phyloP scores from a whole-genome alignment of 2,113 vertebrate species.

The Sphaerodactylus townsendi region DNA sequence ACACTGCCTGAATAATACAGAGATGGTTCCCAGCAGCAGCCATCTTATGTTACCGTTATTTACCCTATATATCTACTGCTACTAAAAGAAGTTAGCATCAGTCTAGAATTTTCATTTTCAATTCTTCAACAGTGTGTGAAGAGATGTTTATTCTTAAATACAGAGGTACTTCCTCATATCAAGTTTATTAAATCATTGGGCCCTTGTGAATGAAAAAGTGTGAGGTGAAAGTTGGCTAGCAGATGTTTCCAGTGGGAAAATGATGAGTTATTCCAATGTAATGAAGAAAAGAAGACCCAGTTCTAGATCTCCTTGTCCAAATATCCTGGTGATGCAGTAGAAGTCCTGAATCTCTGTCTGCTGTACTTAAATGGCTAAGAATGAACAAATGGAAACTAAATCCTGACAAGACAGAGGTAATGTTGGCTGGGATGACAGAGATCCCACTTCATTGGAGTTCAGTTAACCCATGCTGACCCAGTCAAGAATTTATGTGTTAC shows the following conservation, averaged over 20 bases:
- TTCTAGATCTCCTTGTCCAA: no score
- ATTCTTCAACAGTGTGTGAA: background rate
- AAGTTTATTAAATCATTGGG: background rate
- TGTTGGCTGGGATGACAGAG: no score
- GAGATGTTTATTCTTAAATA: background rate
- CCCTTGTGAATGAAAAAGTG: background rate
- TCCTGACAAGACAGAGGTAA: no score
- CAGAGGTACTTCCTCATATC: background rate
- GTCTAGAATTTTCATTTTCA: background rate
- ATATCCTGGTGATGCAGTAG: no score
- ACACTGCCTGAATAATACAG: fast-evolving
- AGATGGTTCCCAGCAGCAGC: background rate
- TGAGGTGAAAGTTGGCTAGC: conserved; percentile 9
- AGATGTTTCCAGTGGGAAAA: background rate
- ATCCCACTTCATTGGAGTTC: no score
- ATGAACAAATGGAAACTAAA: no score
- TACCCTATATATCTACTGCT: background rate
- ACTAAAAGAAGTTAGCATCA: background rate
- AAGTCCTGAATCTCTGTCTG: no score
- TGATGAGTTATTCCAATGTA: background rate
- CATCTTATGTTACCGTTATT: background rate
- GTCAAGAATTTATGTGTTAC: no score
- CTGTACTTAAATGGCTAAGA: no score
- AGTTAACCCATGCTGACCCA: no score
- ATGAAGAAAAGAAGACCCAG: no score